phyloP scores from a whole-genome alignment of 2,888 invertebrate species.

The Shargacucullia verbasci region DNA sequence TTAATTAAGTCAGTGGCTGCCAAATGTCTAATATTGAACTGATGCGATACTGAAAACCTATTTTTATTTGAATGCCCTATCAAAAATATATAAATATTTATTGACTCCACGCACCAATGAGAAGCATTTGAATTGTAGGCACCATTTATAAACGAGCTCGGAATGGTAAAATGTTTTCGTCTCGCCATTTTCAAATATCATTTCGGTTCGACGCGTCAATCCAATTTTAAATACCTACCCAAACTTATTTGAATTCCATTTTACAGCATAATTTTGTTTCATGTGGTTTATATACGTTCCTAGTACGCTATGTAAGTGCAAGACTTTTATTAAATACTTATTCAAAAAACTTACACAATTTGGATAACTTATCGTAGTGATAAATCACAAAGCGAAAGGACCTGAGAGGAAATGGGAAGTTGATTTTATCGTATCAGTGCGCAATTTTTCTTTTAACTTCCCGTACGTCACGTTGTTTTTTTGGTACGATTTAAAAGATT shows the following conservation, averaged over 20 bases:
- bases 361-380: conserved; percentile 11
- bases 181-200: conserved; percentile 7
- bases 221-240: conserved; percentile 2
- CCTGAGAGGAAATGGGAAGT: conserved; percentile 23
- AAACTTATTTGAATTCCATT: background rate
- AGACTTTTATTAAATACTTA: background rate
- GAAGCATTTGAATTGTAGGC: conserved; percentile 8
- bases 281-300: background rate
- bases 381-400: conserved; percentile 26
- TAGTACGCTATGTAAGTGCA: background rate
- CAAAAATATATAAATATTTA: conserved; percentile 19
- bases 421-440: conserved; percentile 24
- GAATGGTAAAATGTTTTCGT: conserved; percentile 19
- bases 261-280: background rate
- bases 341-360: conserved; percentile 10
- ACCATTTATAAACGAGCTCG: conserved; percentile 17
- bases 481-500: conserved; percentile 24
- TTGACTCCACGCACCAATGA: conserved; percentile 12
- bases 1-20: background rate
- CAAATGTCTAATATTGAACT: conserved; percentile 1
- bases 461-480: background rate
- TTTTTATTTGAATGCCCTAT: conserved; percentile 10
- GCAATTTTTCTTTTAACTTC: conserved; percentile 13
- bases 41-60: conserved; percentile 11
- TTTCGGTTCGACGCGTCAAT: conserved; percentile 4